Evolutionary conservation across 2,113 vertebrate genomes (phyloP), one percentile per base, ranked within the genome.

Genomic region (Cyanoderma ruficeps): DNA sequence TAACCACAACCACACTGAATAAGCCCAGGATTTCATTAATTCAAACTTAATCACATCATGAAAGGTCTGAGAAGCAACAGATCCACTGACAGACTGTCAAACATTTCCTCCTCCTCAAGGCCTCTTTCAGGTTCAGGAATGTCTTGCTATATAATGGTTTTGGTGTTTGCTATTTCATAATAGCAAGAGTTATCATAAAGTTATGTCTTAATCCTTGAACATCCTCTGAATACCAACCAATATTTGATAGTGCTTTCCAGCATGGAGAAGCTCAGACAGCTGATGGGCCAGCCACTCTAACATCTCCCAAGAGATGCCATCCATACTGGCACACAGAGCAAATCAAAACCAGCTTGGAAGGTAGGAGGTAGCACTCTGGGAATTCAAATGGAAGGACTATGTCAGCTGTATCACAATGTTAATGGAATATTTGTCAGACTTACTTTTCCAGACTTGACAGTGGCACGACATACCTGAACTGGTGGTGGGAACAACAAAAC

Each of bases 401-500:
- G 82, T 83, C 85, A 79, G 70, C 49, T 82, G 42, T 74, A 72
- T 69, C 67, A 76, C 55, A 83, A 41, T 28, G 79, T 88, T 65
- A 77, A 94, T 37, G 70, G 59, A 93, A 6, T 68, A 83, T 83
- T 89, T 69, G 63, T 80, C 68, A 93, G 92, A 92, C 88, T 87
- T 87, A 74, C 64, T 91, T 84, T 67, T 89, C 44, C 77, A 84
- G 81, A 85, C 68, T 42, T 83, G 57, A 94, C 75, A 91, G 90
- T 59, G 72, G 89, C 70, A 92, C 91, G 88, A 95, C 75, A 85
- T 69, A 96, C 86, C 87, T 91, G 56, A 93, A 80, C 52, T 90
- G 72, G 87, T 87, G 91, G 72, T 75, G n/a, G 79, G 55, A 93
- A 87, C 88, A 89, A 92, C 49, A 50, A 78, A 85, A 79, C 72